A percentile compares a stretch with the other conserved stretches of the same genome.
Evolutionary conservation across 37 sponge, comb jelly and placozoan genomes (phyloP).

Genomic region (Cliona cf. orientalis): DNA sequence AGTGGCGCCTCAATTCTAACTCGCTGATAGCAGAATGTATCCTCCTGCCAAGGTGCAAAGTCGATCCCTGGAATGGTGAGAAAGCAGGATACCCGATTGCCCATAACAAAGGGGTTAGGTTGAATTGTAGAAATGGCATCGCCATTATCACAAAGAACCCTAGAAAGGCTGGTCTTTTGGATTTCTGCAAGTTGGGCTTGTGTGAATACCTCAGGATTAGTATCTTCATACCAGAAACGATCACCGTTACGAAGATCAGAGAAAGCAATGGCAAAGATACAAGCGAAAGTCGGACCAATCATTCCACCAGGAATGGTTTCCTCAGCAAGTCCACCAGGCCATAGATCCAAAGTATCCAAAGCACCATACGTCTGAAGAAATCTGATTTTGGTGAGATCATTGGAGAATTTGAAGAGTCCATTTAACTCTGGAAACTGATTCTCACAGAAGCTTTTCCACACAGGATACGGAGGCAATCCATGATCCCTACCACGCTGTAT

Average conservation of each 20-base stretch:
- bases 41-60: conserved; percentile 21
- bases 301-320: conserved; percentile 56
- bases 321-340: conserved; percentile 87
- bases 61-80: conserved; percentile 5
- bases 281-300: conserved; percentile 88
- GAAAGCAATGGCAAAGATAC: conserved; percentile 82
- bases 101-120: conserved; percentile 44
- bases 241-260: conserved; percentile 82
- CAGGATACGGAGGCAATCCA: conserved; percentile 77
- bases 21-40: not conserved
- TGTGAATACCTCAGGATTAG: conserved; percentile 67
- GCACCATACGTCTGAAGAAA: conserved; percentile 50
- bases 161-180: conserved; percentile 50
- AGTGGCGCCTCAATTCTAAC: not conserved
- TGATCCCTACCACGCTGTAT: conserved; percentile 90
- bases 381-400: conserved; percentile 16
- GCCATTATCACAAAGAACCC: conserved; percentile 83
- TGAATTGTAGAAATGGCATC: conserved; percentile 60
- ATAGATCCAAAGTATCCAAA: conserved; percentile 79
- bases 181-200: conserved; percentile 58
- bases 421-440: not conserved
- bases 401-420: not conserved
- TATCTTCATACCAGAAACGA: conserved; percentile 86
- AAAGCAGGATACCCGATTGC: not conserved
- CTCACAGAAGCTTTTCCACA: conserved; percentile 25